Evolutionary conservation across 2,888 invertebrate species (phyloP).

Genomic region (Sisyra nigra): DNA sequence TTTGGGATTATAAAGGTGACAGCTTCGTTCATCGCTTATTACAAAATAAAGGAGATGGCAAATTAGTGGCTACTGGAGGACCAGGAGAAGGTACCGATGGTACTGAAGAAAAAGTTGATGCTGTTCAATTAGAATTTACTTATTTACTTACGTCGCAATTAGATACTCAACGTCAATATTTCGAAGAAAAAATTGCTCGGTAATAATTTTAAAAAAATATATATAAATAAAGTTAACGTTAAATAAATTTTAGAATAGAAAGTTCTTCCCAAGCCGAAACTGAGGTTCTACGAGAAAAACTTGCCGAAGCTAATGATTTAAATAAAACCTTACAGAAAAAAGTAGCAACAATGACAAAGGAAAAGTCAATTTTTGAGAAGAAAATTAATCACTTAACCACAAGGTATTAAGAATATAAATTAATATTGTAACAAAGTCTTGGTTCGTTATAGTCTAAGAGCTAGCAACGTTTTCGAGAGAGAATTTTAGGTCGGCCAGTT

Average conservation of each 20-base stretch:
- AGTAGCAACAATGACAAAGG: constrained; percentile 36
- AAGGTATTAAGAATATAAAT: constrained; percentile 31
- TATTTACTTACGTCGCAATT: constrained; percentile 90
- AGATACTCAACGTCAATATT: constrained; percentile 83
- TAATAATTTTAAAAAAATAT: constrained; percentile 13
- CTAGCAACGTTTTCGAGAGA: no score
- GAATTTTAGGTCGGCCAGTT: no score
- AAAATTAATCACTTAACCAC: constrained; percentile 44
- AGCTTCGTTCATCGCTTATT: constrained; percentile 91
- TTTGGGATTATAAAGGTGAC: constrained; percentile 99
- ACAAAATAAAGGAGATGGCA: constrained; percentile 94
- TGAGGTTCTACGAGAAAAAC: constrained; percentile 30
- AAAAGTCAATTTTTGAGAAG: constrained; percentile 53
- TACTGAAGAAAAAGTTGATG: constrained; percentile 74
- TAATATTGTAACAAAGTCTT: neutral
- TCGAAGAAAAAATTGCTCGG: constrained; percentile 60
- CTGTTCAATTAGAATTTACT: constrained; percentile 91
- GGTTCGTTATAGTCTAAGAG: neutral
- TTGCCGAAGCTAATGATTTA: constrained; percentile 29
- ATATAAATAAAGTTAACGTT: neutral
- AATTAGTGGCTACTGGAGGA: constrained; percentile 69
- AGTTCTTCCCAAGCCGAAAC: constrained; percentile 31
- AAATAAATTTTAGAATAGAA: constrained; percentile 19
- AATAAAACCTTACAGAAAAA: constrained; percentile 34
- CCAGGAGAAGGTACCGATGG: constrained; percentile 40